Evolutionary conservation across 2,113 vertebrate species (phyloP).

Genomic region (Cathartes aura): DNA sequence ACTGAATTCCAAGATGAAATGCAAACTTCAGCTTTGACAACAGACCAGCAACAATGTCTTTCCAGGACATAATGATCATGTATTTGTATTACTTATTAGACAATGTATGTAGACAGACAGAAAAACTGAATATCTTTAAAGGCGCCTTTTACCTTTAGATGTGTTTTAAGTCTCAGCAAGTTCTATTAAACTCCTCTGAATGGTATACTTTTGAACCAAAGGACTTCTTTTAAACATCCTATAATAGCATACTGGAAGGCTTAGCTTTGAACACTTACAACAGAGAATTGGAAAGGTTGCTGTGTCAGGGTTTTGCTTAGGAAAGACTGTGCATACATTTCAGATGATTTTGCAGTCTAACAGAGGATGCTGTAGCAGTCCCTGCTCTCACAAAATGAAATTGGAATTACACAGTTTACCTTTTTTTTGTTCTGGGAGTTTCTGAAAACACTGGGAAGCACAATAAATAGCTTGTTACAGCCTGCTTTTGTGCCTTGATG

Average conservation of each 20-base stretch:
- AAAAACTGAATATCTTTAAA: neutral
- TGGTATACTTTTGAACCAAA: neutral
- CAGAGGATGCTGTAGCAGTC: neutral
- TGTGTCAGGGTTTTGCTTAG: neutral
- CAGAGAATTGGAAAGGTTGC: neutral
- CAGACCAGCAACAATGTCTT: neutral
- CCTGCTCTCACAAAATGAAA: neutral
- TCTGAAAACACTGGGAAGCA: neutral
- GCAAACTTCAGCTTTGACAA: neutral
- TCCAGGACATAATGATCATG: neutral
- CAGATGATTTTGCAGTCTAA: neutral
- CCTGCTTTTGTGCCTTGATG: neutral
- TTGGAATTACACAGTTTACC: neutral
- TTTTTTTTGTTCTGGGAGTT: neutral
- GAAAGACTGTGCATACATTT: neutral
- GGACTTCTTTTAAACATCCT: neutral
- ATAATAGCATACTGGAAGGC: neutral
- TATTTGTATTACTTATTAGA: neutral
- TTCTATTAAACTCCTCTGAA: neutral
- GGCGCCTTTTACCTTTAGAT: neutral
- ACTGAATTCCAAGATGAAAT: neutral
- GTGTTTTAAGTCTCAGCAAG: neutral
- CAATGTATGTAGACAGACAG: neutral
- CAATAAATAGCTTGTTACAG: neutral
- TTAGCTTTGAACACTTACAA: neutral